Evolutionary conservation across 1,140 invertebrate genomes (phyloP), one percentile per base, ranked within the genome.

Genomic region (Drosophila saltans): DNA sequence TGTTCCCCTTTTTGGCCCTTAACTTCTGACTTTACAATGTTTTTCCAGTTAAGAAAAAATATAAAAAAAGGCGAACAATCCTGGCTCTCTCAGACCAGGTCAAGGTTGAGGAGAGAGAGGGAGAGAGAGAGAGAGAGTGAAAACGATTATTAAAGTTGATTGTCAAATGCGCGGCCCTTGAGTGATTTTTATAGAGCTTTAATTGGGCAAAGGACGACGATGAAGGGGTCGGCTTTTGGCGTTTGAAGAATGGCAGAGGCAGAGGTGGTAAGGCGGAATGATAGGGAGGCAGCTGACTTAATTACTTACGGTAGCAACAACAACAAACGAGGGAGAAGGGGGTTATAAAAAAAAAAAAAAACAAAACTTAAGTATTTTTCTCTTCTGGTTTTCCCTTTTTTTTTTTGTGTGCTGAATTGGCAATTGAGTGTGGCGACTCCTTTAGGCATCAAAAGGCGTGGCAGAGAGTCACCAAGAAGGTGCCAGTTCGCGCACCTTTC

Each of bases 111-210:
- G 63, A 64, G 55, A 21, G 33, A 66, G 60, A 41, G 62, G 59
- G 55, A 5, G 33, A 36, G 3, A 68, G 63, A 64, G 48, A 16
- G 33, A 66, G 60, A 52, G 48, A 24, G 48, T 36, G 24, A 16
- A 21, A 45, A 33, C 48, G 41, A 85, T 88, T 88, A 88, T 88
- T 88, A 88, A 88, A 89, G 84, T 80, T 83, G 83, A 86, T 86
- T 86, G 83, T 88, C 82, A 86, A 82, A 86, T 86, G 82, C 74
- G 72, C 69, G 71, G 70, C 69, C 66, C 75, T 86, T 85, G 88
- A 83, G 83, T 86, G 83, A 88, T 88, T 88, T 84, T 88, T 83
- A 89, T 88, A 74, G 80, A 69, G 74, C 78, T 88, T 88, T 88
- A 89, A 88, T 84, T 89, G 77, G 78, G 66, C 70, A 60, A 57